These are phyloP conservation scores for Rafetus swinhoei DNA, from an alignment of 2,113 vertebrate genomes.

Conservation along the genomic window DNA sequence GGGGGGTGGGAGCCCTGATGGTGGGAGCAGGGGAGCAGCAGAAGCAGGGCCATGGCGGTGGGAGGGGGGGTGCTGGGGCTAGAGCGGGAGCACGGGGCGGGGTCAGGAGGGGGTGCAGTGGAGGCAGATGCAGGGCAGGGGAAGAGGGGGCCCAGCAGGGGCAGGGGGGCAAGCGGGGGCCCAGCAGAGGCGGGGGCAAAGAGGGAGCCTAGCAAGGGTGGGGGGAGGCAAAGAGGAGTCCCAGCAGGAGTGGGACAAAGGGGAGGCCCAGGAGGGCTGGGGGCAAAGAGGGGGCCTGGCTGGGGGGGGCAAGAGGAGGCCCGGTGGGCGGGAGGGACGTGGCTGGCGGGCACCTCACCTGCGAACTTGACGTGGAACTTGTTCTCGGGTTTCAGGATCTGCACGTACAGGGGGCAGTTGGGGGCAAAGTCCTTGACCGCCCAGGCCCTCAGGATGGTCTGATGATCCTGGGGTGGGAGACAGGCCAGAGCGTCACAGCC, in stretches of 20 bases:
- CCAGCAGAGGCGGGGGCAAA: background rate
- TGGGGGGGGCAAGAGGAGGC: fast-evolving
- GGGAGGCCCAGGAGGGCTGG: too few species aligned
- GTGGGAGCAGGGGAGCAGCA: too few species aligned
- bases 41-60: too few species aligned
- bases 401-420: constrained; percentile 87
- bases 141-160: background rate
- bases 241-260: background rate
- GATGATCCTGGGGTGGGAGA: constrained; percentile 79
- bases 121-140: too few species aligned
- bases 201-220: background rate
- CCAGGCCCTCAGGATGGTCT: constrained; percentile 86
- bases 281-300: background rate
- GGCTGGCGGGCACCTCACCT: constrained; percentile 66
- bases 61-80: too few species aligned
- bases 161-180: fast-evolving
- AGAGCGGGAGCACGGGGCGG: background rate
- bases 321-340: too few species aligned
- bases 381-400: constrained; percentile 69
- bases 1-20: too few species aligned
- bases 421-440: constrained; percentile 65
- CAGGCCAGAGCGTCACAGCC: background rate
- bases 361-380: constrained; percentile 88
- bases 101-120: background rate
- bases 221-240: too few species aligned